Conservation (phyloP, 2,113 vertebrate species). For the Phylloscopus trochiloides region DNA sequence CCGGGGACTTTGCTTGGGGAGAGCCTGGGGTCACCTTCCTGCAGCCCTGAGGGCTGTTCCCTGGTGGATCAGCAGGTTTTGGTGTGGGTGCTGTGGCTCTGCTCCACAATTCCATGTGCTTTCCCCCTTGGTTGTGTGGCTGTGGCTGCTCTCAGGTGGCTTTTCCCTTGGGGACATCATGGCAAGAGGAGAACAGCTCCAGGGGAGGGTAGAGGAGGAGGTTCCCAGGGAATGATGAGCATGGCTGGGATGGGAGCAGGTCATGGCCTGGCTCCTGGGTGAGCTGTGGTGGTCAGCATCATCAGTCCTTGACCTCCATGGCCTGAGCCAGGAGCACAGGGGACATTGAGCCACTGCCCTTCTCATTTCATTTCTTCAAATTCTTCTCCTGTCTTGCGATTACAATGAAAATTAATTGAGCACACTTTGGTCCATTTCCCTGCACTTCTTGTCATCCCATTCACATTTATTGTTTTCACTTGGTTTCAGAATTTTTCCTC, state of each 20-base stretch:
- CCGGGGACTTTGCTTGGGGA: background rate
- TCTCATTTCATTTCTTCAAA: background rate
- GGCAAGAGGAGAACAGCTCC: background rate
- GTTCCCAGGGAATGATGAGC: background rate
- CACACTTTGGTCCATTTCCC: background rate
- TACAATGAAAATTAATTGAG: background rate
- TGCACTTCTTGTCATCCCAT: background rate
- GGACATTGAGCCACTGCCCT: background rate
- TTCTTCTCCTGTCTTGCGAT: background rate
- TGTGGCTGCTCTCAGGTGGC: background rate
- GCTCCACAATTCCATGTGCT: background rate
- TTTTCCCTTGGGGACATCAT: background rate
- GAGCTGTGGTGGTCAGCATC: background rate
- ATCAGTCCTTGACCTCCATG: background rate
- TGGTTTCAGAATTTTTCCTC: background rate
- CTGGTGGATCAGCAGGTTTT: background rate
- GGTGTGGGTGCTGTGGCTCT: background rate
- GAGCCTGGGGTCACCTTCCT: background rate
- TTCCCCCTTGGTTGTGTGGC: fast-evolving
- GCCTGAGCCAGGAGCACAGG: background rate
- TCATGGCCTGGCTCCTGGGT: background rate
- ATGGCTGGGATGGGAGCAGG: background rate
- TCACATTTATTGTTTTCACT: background rate
- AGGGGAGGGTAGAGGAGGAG: background rate
- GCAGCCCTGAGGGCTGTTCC: background rate